A percentile compares a stretch with the other conserved stretches of the same genome.
These are phyloP conservation scores for Hoplodrina ambigua DNA, from an alignment of 2,888 invertebrate genomes.

Conservation along the genomic window DNA sequence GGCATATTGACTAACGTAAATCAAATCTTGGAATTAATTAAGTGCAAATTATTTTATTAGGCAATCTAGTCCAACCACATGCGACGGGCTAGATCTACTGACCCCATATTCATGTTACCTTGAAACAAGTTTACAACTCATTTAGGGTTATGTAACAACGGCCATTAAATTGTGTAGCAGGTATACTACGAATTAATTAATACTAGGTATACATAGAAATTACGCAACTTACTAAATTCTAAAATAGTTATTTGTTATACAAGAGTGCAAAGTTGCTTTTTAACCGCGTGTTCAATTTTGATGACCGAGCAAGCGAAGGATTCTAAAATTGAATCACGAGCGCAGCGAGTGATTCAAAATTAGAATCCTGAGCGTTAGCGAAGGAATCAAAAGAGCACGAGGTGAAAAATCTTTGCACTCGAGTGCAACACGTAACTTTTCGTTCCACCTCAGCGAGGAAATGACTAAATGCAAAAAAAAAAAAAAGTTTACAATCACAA, in stretches of 20 bases:
- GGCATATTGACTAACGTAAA: not conserved
- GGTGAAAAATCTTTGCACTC: too few relatives aligned
- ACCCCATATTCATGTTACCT: conserved; percentile 23
- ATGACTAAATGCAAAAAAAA: too few relatives aligned
- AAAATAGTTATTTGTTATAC: not conserved
- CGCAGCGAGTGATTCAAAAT: too few relatives aligned
- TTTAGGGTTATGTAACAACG: conserved; percentile 21
- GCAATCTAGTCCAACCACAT: conserved; percentile 18
- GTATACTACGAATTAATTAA: not conserved
- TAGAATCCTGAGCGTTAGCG: too few relatives aligned
- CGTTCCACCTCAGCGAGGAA: too few relatives aligned
- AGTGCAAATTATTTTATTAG: not conserved
- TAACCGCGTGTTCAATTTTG: too few relatives aligned
- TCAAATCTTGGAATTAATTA: conserved; percentile 20
- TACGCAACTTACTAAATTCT: conserved; percentile 14
- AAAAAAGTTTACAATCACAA: too few relatives aligned
- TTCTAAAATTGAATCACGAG: too few relatives aligned
- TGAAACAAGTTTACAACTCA: conserved; percentile 29
- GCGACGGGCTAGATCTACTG: conserved; percentile 13
- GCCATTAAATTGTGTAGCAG: conserved; percentile 9
- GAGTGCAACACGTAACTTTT: too few relatives aligned
- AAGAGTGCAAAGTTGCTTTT: too few relatives aligned
- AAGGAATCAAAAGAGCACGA: too few relatives aligned
- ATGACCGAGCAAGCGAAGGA: too few relatives aligned
- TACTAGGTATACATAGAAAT: conserved; percentile 12